These are phyloP conservation scores for Aselliscus stoliczkanus DNA, from an alignment of 2,797 vertebrate genomes.

Conservation along the genomic window DNA sequence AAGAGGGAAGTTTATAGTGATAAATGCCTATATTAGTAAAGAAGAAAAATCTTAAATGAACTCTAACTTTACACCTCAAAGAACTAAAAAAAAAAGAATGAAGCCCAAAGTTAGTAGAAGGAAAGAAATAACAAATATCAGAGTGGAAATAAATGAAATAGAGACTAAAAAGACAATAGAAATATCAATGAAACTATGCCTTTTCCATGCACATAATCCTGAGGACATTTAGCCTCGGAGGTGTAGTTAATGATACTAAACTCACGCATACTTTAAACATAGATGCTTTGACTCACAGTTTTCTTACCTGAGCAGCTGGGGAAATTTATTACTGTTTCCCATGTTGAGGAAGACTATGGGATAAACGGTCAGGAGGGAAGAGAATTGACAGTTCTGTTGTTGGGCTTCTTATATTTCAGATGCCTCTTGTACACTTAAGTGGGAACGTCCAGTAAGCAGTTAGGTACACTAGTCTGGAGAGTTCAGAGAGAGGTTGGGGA, in stretches of 20 bases:
- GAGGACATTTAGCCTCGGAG: neutral
- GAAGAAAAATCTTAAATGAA: neutral
- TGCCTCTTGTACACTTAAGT: neutral
- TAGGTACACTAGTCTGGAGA: neutral
- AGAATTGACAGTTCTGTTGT: neutral
- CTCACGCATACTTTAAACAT: neutral
- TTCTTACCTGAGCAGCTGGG: neutral
- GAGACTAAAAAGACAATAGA: neutral
- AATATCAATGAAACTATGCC: neutral
- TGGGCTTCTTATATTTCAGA: neutral
- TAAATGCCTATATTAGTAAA: neutral
- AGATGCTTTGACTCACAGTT: neutral
- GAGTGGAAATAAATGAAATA: neutral
- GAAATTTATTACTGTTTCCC: neutral
- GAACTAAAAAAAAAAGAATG: neutral
- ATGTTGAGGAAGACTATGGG: neutral
- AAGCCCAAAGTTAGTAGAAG: neutral
- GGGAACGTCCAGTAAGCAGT: neutral
- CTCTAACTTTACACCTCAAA: neutral
- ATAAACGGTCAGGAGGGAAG: neutral
- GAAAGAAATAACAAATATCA: neutral
- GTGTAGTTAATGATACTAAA: neutral
- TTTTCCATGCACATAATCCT: neutral
- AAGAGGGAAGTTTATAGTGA: neutral
- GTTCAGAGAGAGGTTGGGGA: neutral